Evolutionary conservation across 2,113 vertebrate genomes (phyloP).

Genomic region (Xenopus tropicalis): UCB_Xtro_10.0 CM004450.2:37184001-37184500

Average conservation of each 20-base stretch:
- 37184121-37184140: conserved; percentile 92
- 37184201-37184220: conserved; percentile 66
- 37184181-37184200: conserved; percentile 95
- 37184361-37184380: too few species aligned
- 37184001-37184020: conserved; percentile 93
- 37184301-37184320: too few species aligned
- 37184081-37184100: conserved; percentile 91
- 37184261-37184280: background rate
- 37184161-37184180: conserved; percentile 91
- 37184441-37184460: background rate
- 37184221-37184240: background rate
- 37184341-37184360: too few species aligned
- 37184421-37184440: too few species aligned
- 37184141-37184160: conserved; percentile 90
- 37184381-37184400: too few species aligned
- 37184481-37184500: conserved; percentile 93
- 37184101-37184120: conserved; percentile 92
- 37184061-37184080: conserved; percentile 81
- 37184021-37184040: conserved; percentile 87
- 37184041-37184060: conserved; percentile 89
- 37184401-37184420: too few species aligned
- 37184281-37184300: too few species aligned
- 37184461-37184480: conserved; percentile 93
- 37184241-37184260: conserved; percentile 7
- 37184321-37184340: too few species aligned